Base-by-base conservation (phyloP, 1,140 invertebrate genomes). In the Drosophila neocordata region DNA sequence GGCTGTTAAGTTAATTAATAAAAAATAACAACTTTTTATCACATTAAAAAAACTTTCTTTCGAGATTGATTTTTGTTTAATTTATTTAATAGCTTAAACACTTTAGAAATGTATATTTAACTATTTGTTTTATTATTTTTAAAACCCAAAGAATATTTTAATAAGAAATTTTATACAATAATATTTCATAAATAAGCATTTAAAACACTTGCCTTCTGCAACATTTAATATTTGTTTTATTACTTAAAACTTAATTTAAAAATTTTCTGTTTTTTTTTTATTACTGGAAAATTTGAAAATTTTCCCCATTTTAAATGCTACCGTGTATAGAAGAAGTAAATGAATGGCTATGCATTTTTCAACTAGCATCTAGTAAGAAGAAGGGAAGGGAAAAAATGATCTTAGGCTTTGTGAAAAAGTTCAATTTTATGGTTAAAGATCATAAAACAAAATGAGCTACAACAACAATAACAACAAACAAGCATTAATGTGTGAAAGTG, bases 401-500 rank as follows among this genome's bases (percentile, higher is more conserved):
- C 51, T 65, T 31, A 22, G 57, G 57, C 18, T 27, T 22, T 5
- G n/a, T 31, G 64, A 57, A 61, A 58, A 74, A 72, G 67, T 75
- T 58, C 67, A 75, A 74, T 57, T 75, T 58, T 69, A 75, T 38
- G 41, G 41, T 20, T 20, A 48, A 48, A 75, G 72, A 41, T 65
- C 64, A 68, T 75, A 75, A 75, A 75, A 75, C 72, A 75, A 68
- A 75, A 74, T 74, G 71, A 74, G 72, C 31, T 57, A 68, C 72
- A 74, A 44, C 56, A 35, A 44, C 22, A 41, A 15, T 20, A 60
- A 44, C 22, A 41, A 60, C 53, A 1, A 31, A 18, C 13, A 20
- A 38, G 70, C 71, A 65, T 56, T 75, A 75, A 68, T 75, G 72
- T 75, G 72, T 75, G 72, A 75, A 75, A 75, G 72, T 75, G 72